Evolutionary conservation across 2,888 invertebrate genomes (phyloP).

Genomic region (Mesorhabditis sp.): DNA sequence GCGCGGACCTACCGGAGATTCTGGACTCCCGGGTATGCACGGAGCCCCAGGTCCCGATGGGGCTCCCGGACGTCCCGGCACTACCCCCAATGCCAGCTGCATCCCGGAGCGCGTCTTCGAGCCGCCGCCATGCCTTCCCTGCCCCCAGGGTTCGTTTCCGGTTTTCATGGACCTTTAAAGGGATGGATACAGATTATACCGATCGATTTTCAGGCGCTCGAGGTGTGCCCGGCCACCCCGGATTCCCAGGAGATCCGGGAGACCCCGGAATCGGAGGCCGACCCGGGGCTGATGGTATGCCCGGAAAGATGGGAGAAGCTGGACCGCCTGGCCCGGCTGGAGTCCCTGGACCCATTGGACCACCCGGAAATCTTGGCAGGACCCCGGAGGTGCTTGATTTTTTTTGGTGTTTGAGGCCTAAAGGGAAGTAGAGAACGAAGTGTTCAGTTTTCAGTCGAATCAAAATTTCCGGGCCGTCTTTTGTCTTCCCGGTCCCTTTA

Average conservation of each 20-base stretch:
- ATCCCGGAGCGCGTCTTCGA: conserved; percentile 57
- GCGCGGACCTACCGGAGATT: conserved; percentile 46
- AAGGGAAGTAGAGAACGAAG: not conserved
- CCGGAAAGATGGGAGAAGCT: conserved; percentile 44
- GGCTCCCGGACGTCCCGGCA: conserved; percentile 56
- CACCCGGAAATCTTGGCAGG: conserved; percentile 42
- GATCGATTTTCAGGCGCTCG: conserved; percentile 36
- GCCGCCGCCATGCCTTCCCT: conserved; percentile 58
- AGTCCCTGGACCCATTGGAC: conserved; percentile 35
- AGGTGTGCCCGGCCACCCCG: conserved; percentile 49
- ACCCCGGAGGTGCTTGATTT: conserved; percentile 40
- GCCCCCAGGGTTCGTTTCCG: conserved; percentile 48
- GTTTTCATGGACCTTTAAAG: conserved; percentile 39
- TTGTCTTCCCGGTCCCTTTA: too few relatives aligned
- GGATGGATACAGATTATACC: not conserved
- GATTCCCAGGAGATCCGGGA: conserved; percentile 47
- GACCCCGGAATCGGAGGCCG: conserved; percentile 53
- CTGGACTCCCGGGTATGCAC: conserved; percentile 47
- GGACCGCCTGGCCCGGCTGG: conserved; percentile 17
- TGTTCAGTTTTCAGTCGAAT: too few relatives aligned
- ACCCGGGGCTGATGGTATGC: conserved; percentile 48
- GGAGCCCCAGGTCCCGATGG: conserved; percentile 57
- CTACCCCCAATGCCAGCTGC: conserved; percentile 57
- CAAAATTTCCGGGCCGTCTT: too few relatives aligned
- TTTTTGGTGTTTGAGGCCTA: not conserved